A percentile compares a stretch with the other conserved stretches of the same genome.
These are phyloP conservation scores for Anabacerthia variegaticeps DNA, from an alignment of 2,797 vertebrate genomes.

Conservation along the genomic window DNA sequence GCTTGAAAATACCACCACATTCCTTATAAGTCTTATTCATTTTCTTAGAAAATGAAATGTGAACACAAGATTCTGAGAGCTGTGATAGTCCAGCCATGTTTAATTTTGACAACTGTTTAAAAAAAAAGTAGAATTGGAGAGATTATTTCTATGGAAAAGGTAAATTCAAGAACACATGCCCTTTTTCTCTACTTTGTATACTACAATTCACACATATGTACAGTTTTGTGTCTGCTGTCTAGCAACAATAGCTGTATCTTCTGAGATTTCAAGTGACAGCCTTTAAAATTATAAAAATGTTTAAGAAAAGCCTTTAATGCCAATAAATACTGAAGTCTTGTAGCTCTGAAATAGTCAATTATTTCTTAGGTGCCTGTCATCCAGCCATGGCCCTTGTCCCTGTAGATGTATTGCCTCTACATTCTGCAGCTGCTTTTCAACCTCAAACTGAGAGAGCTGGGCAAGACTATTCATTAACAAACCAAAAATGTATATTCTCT, in stretches of 20 bases:
- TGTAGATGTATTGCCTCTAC: background rate
- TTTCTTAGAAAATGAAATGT: background rate
- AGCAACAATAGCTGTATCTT: background rate
- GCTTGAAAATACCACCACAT: background rate
- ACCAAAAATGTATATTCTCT: background rate
- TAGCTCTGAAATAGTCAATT: background rate
- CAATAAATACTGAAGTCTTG: background rate
- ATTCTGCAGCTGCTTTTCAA: background rate
- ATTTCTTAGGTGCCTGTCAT: background rate
- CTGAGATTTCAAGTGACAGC: background rate
- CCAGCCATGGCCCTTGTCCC: background rate
- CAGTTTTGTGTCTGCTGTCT: background rate
- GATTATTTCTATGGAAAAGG: background rate
- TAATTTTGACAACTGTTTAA: background rate
- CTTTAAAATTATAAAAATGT: background rate
- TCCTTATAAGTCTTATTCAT: background rate
- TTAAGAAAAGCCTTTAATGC: background rate
- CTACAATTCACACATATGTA: background rate
- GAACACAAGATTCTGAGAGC: background rate
- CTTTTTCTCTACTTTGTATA: background rate
- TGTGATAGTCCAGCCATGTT: background rate
- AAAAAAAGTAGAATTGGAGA: background rate
- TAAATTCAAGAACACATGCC: background rate
- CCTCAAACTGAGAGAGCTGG: background rate
- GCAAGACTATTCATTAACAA: background rate